phyloP scores from a whole-genome alignment of 2,888 invertebrate genomes.

The Xestia c-nigrum region DNA sequence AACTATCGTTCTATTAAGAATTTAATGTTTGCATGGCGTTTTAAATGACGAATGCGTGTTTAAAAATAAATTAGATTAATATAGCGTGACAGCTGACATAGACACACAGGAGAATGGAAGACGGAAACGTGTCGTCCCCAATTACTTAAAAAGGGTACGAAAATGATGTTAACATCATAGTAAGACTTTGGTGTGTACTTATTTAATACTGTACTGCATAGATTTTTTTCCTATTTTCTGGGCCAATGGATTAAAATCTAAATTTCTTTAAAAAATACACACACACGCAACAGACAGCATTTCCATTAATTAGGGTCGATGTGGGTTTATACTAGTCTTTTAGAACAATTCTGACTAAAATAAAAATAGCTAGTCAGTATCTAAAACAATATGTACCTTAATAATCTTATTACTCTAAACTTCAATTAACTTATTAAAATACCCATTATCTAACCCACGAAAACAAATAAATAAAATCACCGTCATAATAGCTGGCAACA shows the following conservation, averaged over 20 bases:
- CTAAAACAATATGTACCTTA: not conserved
- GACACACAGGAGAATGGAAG: not conserved
- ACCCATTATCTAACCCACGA: not conserved
- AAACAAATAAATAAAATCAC: conserved; percentile 64
- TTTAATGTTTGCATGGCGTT: not conserved
- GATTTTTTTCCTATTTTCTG: not conserved
- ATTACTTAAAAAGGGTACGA: not conserved
- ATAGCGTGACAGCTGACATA: not conserved
- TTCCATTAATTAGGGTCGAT: no score
- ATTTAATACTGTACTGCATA: not conserved
- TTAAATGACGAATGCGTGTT: not conserved
- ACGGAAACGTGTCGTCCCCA: not conserved
- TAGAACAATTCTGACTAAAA: no score
- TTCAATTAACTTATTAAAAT: conserved; percentile 16
- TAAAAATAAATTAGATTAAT: not conserved
- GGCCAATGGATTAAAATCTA: not conserved
- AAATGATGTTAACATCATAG: not conserved
- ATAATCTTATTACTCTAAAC: not conserved
- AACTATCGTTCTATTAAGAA: not conserved
- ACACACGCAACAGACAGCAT: not conserved
- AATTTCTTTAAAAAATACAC: not conserved
- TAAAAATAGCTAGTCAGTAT: fast-evolving
- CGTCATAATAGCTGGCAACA: conserved; percentile 61
- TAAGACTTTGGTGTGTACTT: not conserved
- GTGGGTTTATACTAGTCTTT: not conserved